Evolutionary conservation across 2,888 invertebrate species (phyloP).

Genomic region (Aphidoletes aphidimyza): DNA sequence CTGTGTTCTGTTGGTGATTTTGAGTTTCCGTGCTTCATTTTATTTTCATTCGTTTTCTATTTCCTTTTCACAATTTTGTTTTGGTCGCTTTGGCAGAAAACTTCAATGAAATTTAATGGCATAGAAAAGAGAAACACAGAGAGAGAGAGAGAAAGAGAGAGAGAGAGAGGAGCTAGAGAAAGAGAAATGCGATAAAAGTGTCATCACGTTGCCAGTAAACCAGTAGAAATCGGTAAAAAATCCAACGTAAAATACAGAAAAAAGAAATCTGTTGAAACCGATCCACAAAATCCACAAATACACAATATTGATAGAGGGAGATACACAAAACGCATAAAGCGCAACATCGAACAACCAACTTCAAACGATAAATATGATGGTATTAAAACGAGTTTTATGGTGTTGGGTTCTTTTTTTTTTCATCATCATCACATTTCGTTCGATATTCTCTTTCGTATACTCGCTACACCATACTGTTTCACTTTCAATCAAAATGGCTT

Average conservation of each 20-base stretch:
- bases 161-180: no score
- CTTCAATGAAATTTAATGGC: slow-evolving; percentile 11
- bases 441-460: not conserved
- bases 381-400: slow-evolving; percentile 7
- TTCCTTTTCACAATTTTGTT: not conserved
- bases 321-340: not conserved
- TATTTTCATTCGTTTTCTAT: not conserved
- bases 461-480: not conserved
- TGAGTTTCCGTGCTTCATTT: not conserved
- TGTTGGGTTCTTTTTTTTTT: no score
- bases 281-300: not conserved
- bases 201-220: not conserved
- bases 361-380: slow-evolving; percentile 18
- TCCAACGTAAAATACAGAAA: not conserved
- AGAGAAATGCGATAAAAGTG: no score
- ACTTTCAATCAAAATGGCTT: slow-evolving; percentile 24
- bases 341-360: slow-evolving; percentile 14
- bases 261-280: not conserved
- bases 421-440: not conserved
- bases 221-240: not conserved
- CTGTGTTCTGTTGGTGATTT: not conserved
- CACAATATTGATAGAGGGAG: not conserved
- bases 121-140: not conserved
- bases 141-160: no score
- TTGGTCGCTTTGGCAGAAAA: not conserved